phyloP scores from a whole-genome alignment of 1,140 invertebrate genomes.

The Proctacanthus coquilletti region DNA sequence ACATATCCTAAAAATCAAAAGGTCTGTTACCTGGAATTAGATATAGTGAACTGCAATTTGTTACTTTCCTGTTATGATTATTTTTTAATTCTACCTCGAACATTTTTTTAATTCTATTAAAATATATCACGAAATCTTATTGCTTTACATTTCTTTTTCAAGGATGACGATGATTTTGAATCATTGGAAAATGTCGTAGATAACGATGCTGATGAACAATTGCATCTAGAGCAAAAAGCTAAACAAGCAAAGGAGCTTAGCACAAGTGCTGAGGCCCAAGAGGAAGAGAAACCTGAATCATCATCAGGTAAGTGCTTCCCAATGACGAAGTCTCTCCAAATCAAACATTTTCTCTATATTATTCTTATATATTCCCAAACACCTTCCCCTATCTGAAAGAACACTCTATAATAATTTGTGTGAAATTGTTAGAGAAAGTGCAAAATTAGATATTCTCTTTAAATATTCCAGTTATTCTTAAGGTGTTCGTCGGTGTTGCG shows the following conservation, averaged over 20 bases:
- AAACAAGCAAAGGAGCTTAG: conserved; percentile 13
- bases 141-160: neutral
- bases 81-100: neutral
- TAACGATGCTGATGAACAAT: conserved; percentile 24
- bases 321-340: too few relatives aligned
- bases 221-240: conserved; percentile 12
- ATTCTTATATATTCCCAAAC: too few relatives aligned
- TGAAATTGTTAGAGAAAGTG: conserved; percentile 27
- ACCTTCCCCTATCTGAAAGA: too few relatives aligned
- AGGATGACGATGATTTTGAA: conserved; percentile 18
- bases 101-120: too few relatives aligned
- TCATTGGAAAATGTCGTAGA: conserved; percentile 26
- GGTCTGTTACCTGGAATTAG: too few relatives aligned
- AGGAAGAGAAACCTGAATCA: conserved; percentile 26
- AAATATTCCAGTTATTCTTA: conserved; percentile 28
- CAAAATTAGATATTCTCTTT: conserved; percentile 12
- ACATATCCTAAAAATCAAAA: too few relatives aligned
- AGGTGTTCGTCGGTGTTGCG: conserved; percentile 57
- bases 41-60: too few relatives aligned
- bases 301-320: conserved; percentile 26
- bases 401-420: conserved; percentile 2
- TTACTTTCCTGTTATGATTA: neutral
- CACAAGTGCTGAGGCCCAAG: conserved; percentile 16
- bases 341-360: too few relatives aligned
- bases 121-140: too few relatives aligned